phyloP scores from a whole-genome alignment of 2,888 invertebrate genomes.

The Pycnomerus fuliginosus region DNA sequence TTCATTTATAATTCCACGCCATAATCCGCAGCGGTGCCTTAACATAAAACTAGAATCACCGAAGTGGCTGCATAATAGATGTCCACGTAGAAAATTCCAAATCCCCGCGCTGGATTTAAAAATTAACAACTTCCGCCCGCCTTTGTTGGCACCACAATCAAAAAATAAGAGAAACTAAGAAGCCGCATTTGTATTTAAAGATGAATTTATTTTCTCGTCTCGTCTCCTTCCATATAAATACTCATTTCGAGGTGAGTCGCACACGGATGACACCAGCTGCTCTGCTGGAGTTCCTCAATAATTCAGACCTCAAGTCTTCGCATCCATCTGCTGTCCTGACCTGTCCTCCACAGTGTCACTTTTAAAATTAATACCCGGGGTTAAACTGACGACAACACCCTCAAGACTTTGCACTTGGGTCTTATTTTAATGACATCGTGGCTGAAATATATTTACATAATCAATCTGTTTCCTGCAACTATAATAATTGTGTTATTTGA shows the following conservation, averaged over 20 bases:
- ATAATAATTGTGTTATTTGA: no score
- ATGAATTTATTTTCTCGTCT: conserved; percentile 36
- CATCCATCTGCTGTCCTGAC: conserved; percentile 22
- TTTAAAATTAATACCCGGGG: no score
- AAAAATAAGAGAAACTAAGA: conserved; percentile 15
- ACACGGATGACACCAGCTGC: conserved; percentile 26
- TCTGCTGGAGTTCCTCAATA: conserved; percentile 20
- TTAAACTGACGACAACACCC: no score
- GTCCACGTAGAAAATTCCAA: conserved; percentile 19
- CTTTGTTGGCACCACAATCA: conserved; percentile 17
- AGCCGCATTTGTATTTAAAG: conserved; percentile 23
- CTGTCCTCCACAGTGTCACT: no score
- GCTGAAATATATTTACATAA: no score
- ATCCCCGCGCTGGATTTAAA: conserved; percentile 17
- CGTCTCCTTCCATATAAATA: no score
- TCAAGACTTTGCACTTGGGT: no score
- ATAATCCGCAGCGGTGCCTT: conserved; percentile 19
- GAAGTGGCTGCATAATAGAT: conserved; percentile 17
- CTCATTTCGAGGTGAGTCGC: conserved; percentile 37
- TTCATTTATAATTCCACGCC: conserved; percentile 18
- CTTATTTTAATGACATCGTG: no score
- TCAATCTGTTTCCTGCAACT: no score
- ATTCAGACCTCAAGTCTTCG: conserved; percentile 19
- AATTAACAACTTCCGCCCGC: conserved; percentile 12
- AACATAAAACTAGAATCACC: conserved; percentile 21